Evolutionary conservation across 2,888 invertebrate species (phyloP).

Genomic region (Melinaea menophilus): DNA sequence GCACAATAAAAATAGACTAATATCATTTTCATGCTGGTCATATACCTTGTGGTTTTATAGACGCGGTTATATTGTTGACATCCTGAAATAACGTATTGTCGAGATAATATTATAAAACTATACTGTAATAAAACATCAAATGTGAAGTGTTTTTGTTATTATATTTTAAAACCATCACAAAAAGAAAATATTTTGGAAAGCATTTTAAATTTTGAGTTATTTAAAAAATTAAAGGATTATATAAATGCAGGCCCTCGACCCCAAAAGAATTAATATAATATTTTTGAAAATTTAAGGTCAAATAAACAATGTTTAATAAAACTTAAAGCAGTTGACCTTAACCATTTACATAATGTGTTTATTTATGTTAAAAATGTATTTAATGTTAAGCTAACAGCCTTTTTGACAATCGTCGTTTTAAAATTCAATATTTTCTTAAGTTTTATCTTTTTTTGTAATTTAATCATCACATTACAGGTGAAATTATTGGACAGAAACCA

Average conservation of each 20-base stretch:
- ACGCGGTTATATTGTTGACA: no score
- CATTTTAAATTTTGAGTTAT: no score
- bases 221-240: neutral
- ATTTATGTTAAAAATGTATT: constrained; percentile 18
- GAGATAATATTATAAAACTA: no score
- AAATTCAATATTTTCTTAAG: constrained; percentile 17
- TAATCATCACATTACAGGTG: constrained; percentile 55
- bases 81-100: no score
- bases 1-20: neutral
- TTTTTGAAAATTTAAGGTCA: constrained; percentile 13
- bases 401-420: constrained; percentile 28
- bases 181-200: no score
- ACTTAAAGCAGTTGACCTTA: constrained; percentile 33
- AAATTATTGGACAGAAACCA: constrained; percentile 59
- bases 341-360: constrained; percentile 34
- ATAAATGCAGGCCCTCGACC: constrained; percentile 1
- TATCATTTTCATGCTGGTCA: neutral
- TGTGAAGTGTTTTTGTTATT: no score
- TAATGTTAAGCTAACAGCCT: constrained; percentile 24
- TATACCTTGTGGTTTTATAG: no score
- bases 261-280: neutral
- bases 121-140: no score
- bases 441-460: constrained; percentile 4
- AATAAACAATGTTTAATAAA: constrained; percentile 32
- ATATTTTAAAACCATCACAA: no score